Evolutionary conservation across 2,113 vertebrate genomes (phyloP), one percentile per base, ranked within the genome.

Genomic region (Mola mola): DNA sequence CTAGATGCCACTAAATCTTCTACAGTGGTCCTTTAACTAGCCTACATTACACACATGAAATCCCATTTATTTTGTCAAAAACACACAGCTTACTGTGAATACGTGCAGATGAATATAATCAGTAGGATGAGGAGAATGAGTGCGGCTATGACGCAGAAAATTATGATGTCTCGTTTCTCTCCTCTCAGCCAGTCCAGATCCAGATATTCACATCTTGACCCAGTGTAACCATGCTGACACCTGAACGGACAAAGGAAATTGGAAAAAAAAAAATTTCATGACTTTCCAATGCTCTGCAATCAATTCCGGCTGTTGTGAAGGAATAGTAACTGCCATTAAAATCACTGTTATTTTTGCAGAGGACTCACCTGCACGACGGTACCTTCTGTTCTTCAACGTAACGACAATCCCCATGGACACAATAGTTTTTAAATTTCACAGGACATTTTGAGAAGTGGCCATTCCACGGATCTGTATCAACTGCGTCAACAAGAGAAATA

Each of bases 381-480:
- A 65, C 47, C 46, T 91, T 75, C 75, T 93, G 91, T 0, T 88
- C 90, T 64, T 75, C 38, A 31, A 95, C 26, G 17, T 92, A 95
- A 46, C 93, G 93, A 37, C 94, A 96, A 10, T 69, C 87, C 47
- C 94, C 94, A 5, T 94, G 92, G 65, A 96, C 60, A 31, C 94
- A 96, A 81, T 92, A 96, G 61, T 91, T 51, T 8, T n/a, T 46
- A 15, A 92, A 90, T 1, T 93, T 72, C 26, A 89, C 77, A 2
- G 94, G 94, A 76, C 94, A 96, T 21, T 77, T 64, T 0, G 92
- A 90, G 69, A 94, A 94, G 79, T 95, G 93, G 2, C 87, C 89
- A 19, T 51, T 82, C 78, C 81, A 84, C 36, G 68, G 68, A 2
- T 57, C 72, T 0, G 57, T 81, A 6, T 91, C 87, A 13, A 36